Evolutionary conservation across 2,113 vertebrate species (phyloP), one percentile per base, ranked within the genome.

Genomic region (Phocoena phocoena): DNA sequence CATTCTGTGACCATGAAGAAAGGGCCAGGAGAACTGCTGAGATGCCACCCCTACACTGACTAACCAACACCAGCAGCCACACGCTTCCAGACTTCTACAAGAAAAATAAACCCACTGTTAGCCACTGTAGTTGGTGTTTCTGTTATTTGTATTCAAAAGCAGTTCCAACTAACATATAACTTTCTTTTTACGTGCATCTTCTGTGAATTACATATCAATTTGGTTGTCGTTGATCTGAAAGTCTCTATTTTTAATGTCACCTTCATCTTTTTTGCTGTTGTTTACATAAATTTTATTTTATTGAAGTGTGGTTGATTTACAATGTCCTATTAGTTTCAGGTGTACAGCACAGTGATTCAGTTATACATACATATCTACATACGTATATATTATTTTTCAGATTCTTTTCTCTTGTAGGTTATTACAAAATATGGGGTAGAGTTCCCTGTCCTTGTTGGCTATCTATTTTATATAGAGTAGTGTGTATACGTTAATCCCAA

Each of bases 21-120:
- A 38, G 73, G 26, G 53, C 20, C 25, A 4, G 12, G 65, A 90
- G 55, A 53, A 28, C 2, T 20, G 47, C 74, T 31, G 50, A 55
- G 62, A 14, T 13, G 0, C 47, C 9, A 31, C 3, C 58, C 47
- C 38, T 38, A 2, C 0, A 4, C 41, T 53, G 26, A 18, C 36
- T 25, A 71, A 17, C n/a, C 21, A 81, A 4, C 14, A 12, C 36
- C 31, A 12, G 76, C 26, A 53, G 68, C 41, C 28, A 3, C 47
- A 5, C 13, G 6, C 36, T 38, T 84, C 33, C 38, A 58, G 67
- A 28, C 47, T 13, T 21, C 53, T 58, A 12, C 38, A 18, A 70
- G 85, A 70, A 77, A 84, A 55, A 65, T 14, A 60, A 67, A 9
- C 18, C 26, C 2, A 21, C 28, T 26, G 33, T 82, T 44, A 63